phyloP scores from a whole-genome alignment of 2,888 invertebrate species.

The Nymphalis c-album region DNA sequence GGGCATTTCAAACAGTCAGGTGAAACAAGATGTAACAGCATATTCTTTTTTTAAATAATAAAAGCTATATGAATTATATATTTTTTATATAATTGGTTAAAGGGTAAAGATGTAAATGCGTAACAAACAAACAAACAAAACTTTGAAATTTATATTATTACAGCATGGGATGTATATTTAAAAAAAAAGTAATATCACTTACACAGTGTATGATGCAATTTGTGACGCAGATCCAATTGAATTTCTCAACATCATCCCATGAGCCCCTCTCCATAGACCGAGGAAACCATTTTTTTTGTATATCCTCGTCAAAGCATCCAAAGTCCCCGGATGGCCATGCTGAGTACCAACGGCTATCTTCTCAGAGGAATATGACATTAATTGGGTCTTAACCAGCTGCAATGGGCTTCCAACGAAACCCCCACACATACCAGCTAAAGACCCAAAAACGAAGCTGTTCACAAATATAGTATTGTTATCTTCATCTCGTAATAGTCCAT shows the following conservation, averaged over 20 bases:
- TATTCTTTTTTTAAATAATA: too few relatives aligned
- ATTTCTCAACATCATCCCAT: conserved; percentile 87
- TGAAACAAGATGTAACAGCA: too few relatives aligned
- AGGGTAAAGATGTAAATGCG: too few relatives aligned
- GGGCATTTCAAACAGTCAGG: too few relatives aligned
- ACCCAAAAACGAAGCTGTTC: conserved; percentile 87
- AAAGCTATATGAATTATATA: too few relatives aligned
- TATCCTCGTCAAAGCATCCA: conserved; percentile 83
- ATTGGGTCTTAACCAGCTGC: conserved; percentile 93
- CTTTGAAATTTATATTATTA: too few relatives aligned
- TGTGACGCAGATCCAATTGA: conserved; percentile 93
- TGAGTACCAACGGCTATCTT: conserved; percentile 94
- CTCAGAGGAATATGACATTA: conserved; percentile 88
- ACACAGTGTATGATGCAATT: conserved; percentile 87
- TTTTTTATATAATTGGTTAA: too few relatives aligned
- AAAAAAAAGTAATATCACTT: conserved; percentile 45
- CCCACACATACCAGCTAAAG: conserved; percentile 88
- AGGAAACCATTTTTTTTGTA: conserved; percentile 80
- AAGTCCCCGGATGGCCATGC: conserved; percentile 87
- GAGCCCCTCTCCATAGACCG: conserved; percentile 87
- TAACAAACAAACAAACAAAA: too few relatives aligned
- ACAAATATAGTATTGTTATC: conserved; percentile 85
- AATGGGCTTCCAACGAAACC: conserved; percentile 92
- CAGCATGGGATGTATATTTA: not conserved
- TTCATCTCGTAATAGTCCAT: conserved; percentile 82